Evolutionary conservation across 1,140 invertebrate species (phyloP).

Genomic region (Caerostris darwini): DNA sequence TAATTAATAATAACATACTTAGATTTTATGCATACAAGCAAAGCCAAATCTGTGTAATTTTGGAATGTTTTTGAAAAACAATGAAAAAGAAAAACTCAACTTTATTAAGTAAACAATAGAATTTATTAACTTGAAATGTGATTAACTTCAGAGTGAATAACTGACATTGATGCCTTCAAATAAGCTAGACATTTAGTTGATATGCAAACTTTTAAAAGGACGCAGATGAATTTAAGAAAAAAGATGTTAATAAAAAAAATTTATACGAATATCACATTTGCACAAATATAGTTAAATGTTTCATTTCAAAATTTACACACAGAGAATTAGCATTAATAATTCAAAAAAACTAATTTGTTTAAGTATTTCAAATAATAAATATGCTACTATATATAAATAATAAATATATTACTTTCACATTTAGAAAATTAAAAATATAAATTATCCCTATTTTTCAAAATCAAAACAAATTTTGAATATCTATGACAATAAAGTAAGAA

Average conservation of each 20-base stretch:
- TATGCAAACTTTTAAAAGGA: constrained; percentile 64
- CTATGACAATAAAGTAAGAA: too few relatives aligned
- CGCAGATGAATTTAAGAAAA: constrained; percentile 35
- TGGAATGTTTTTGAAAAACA: too few relatives aligned
- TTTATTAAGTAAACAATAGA: constrained; percentile 44
- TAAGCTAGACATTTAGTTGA: constrained; percentile 64
- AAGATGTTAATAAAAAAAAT: constrained; percentile 23
- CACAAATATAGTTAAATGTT: constrained; percentile 22
- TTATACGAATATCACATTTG: constrained; percentile 36
- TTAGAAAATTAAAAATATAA: too few relatives aligned
- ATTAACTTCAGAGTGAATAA: constrained; percentile 58
- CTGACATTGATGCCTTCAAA: constrained; percentile 58
- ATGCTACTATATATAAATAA: too few relatives aligned
- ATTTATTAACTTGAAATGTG: constrained; percentile 53
- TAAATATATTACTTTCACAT: too few relatives aligned
- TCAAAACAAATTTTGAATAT: too few relatives aligned
- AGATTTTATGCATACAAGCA: too few relatives aligned
- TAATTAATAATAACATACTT: too few relatives aligned
- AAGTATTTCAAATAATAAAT: too few relatives aligned
- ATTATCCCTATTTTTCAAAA: too few relatives aligned
- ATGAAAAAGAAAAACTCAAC: neutral
- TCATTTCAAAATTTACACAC: constrained; percentile 21
- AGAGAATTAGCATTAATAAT: neutral
- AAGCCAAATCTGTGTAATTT: too few relatives aligned
- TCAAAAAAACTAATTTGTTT: too few relatives aligned